Evolutionary conservation across 2,888 invertebrate genomes (phyloP).

Genomic region (Zootermopsis nevadensis): DNA sequence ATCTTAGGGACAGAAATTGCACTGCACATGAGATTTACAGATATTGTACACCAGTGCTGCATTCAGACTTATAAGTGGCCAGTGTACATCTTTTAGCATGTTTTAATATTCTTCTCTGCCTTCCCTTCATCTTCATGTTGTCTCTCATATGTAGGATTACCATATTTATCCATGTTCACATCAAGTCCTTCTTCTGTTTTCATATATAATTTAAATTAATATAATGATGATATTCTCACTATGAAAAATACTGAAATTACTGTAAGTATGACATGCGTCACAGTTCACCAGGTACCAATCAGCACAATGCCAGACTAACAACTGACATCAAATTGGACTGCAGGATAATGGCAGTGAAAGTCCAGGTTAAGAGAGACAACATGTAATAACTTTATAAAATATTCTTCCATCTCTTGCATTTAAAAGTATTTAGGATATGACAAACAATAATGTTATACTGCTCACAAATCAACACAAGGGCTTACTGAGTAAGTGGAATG

Average conservation of each 20-base stretch:
- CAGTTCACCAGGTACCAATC: not conserved
- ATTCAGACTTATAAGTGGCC: too few relatives aligned
- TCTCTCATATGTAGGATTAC: too few relatives aligned
- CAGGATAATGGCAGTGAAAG: not conserved
- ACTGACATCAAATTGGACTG: not conserved
- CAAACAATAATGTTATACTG: not conserved
- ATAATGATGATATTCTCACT: not conserved
- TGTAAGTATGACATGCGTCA: not conserved
- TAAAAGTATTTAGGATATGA: not conserved
- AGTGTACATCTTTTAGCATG: too few relatives aligned
- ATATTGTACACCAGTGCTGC: too few relatives aligned
- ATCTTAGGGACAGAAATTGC: too few relatives aligned
- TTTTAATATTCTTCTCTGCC: too few relatives aligned
- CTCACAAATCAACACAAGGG: conserved; percentile 54
- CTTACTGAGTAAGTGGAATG: not conserved
- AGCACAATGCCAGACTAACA: not conserved
- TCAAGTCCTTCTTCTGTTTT: too few relatives aligned
- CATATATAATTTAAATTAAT: too few relatives aligned
- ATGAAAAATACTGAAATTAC: not conserved
- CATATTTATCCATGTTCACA: too few relatives aligned
- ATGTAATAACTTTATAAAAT: not conserved
- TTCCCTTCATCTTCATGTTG: too few relatives aligned
- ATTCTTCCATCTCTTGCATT: conserved; percentile 6
- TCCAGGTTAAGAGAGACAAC: not conserved
- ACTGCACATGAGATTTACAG: too few relatives aligned